Evolutionary conservation across 2,797 vertebrate genomes (phyloP).

Genomic region (Mycteria americana): DNA sequence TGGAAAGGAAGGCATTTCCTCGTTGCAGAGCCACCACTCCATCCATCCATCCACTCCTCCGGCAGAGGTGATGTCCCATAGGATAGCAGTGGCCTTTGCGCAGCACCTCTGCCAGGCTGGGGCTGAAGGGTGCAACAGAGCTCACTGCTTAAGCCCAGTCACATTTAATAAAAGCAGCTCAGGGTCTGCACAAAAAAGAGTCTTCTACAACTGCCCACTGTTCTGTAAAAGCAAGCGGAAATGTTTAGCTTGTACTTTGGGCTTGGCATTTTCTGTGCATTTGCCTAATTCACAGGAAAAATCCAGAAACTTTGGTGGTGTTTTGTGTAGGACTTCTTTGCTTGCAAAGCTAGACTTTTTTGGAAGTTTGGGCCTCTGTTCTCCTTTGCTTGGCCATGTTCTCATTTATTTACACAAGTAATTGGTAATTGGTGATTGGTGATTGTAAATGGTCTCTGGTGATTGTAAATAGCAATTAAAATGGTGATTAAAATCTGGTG

Average conservation of each 20-base stretch:
- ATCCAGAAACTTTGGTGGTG: background rate
- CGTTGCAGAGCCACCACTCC: fast-evolving
- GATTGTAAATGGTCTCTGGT: background rate
- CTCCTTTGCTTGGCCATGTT: background rate
- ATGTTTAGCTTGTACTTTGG: background rate
- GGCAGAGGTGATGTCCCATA: background rate
- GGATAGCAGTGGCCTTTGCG: background rate
- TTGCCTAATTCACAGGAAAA: background rate
- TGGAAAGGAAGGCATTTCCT: background rate
- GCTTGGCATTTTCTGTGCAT: background rate
- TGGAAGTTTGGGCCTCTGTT: background rate
- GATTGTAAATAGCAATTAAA: background rate
- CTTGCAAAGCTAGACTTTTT: background rate
- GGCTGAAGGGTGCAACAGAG: fast-evolving
- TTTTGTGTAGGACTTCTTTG: background rate
- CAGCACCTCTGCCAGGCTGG: background rate
- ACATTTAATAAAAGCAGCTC: background rate
- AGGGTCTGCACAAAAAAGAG: background rate
- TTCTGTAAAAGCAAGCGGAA: background rate
- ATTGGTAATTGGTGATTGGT: background rate
- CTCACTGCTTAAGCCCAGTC: background rate
- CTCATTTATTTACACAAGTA: background rate
- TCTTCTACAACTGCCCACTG: background rate
- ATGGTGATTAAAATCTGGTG: background rate
- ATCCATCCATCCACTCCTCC: background rate